Base-by-base conservation (phyloP, 2,888 invertebrate genomes). In the Amiota mariae region DNA sequence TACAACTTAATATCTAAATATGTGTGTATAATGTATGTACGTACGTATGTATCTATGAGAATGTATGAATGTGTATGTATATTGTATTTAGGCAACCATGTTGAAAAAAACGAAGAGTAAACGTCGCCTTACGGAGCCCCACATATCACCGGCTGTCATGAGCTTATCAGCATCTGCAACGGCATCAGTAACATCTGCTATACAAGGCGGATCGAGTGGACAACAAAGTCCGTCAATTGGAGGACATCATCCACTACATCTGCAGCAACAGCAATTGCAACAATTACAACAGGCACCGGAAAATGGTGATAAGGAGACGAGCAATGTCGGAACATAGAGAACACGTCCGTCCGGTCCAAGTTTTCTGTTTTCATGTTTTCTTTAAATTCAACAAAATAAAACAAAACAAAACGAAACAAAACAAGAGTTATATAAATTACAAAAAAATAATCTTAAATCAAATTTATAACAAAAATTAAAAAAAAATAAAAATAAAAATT, bases 71-170 rank as follows among this genome's bases (percentile, higher is more conserved):
- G 86, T 83, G 81, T 72, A 75, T 85, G 77, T 84, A 81, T 81
- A 83, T 78, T 85, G 82, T 78, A 86, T 85, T 82, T 93, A 99
- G 99, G 99, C 99, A 91, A 99, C 98, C 92, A 99, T 99, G 99
- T 94, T 99, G 94, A 98, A 98, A 95, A 99, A 99, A 95, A 95
- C 95, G 92, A 99, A 98, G 94, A 97, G 98, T 93, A 98, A 97
- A 93, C 94, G 98, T 91, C 95, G 96, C 87, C 95, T 96, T 90
- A 95, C 95, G 86, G 95, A 95, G 91, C 94, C 94, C 88, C 93
- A 93, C 92, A 94, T 95, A 91, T 92, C 92, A 74, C 90, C 90
- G 77, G 88, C 90, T 79, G 87, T 85, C 48, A 76, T 90, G 70
- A 88, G 85, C 75, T 75, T 87, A 24, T 86, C 87, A 63, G 73